phyloP scores from a whole-genome alignment of 2,888 invertebrate genomes.

The Steinernema hermaphroditum region DNA sequence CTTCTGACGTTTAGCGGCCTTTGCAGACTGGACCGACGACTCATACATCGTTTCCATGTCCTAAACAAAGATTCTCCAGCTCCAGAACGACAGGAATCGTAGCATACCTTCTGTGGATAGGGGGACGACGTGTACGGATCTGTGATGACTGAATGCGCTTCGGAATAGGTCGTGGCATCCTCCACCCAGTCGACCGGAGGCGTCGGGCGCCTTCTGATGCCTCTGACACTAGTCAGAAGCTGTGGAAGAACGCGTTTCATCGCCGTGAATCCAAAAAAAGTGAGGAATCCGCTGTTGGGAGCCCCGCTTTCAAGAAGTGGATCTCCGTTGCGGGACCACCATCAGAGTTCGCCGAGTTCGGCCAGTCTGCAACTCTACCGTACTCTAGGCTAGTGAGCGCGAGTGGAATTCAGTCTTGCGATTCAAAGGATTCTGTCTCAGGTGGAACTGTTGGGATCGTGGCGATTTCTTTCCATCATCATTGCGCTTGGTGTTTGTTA shows the following conservation, averaged over 20 bases:
- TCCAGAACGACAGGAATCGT: too few relatives aligned
- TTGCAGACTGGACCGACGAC: conserved; percentile 23
- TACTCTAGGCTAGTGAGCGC: too few relatives aligned
- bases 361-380: too few relatives aligned
- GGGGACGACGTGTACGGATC: conserved; percentile 55
- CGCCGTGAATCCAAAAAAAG: neutral
- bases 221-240: neutral
- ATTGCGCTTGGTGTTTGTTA: too few relatives aligned
- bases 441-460: too few relatives aligned
- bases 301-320: too few relatives aligned
- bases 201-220: neutral
- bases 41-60: conserved; percentile 29
- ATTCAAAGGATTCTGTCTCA: too few relatives aligned
- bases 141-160: conserved; percentile 57
- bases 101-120: conserved; percentile 47
- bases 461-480: too few relatives aligned
- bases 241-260: conserved; percentile 10
- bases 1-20: conserved; percentile 32
- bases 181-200: conserved; percentile 41
- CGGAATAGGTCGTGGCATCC: conserved; percentile 56
- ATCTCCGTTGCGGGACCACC: too few relatives aligned
- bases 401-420: too few relatives aligned
- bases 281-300: neutral
- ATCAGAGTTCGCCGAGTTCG: too few relatives aligned
- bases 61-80: neutral